Base-by-base conservation (phyloP, 64 coral and sea anemone species). In the Actinia equina region DNA sequence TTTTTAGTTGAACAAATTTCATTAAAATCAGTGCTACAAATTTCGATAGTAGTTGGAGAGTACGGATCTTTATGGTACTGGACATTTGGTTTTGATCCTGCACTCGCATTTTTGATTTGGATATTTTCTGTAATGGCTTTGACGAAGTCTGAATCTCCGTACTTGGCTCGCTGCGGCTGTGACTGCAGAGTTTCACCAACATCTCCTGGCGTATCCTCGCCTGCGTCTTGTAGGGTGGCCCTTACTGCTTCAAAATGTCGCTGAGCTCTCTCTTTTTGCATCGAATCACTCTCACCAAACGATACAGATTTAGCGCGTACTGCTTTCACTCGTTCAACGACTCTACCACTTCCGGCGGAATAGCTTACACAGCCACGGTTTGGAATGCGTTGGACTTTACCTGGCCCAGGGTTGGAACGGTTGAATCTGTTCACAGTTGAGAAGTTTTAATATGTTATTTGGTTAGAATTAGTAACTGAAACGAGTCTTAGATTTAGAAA, bases 391-490 rank as follows among this genome's bases (percentile, higher is more conserved):
- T 44, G 83, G 6, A 85, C 83, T 85, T 85, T 85, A 43, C 83
- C 83, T 44, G 30, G 83, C 22, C 53, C 83, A 61, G 94, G 94
- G 85, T 93, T 90, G 87, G 89, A 90, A 70, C 92, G 94, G 91
- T 97, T 97, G 93, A 97, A 97, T 97, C 94, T 97, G 94, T 97
- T 97, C 93, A 90, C 59, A 77, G 91, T 95, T 95, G 92, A 91
- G 78, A 74, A 74, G 23, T 30, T 74, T 74, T 18, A 74, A 89
- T 49, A 65, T 89, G 78, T 81, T 81, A 81, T 37, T 81, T 49
- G 43, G 43, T 81, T 81, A 81, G 43, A 44, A 81, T 12, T 74
- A 26, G 41, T 74, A 74, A 57, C 11, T 57, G 69, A 74, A 13
- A 74, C 3, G 25, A 30, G 42, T 30, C 11, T 6, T 65, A 23